Percentiles rank a stretch among this genome's conserved stretches.
Evolutionary conservation across 1,140 invertebrate species (phyloP).

Genomic region (Armadillidium nasatum): DNA sequence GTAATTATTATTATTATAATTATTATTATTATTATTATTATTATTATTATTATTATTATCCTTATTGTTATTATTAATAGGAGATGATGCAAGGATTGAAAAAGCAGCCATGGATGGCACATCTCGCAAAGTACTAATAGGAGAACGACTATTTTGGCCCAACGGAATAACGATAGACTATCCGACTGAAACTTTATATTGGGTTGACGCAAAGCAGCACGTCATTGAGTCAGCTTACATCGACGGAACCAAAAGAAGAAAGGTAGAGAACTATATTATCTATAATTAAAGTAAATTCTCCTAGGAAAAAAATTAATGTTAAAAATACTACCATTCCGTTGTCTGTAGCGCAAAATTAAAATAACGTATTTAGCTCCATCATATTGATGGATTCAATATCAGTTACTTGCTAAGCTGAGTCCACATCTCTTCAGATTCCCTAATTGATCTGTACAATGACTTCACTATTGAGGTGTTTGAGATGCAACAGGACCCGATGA

Average conservation of each 20-base stretch:
- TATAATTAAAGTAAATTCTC: too few species aligned
- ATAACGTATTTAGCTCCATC: too few species aligned
- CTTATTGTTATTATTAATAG: slow-evolving; percentile 49
- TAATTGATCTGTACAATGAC: too few species aligned
- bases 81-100: slow-evolving; percentile 57
- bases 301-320: too few species aligned
- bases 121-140: slow-evolving; percentile 47
- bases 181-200: slow-evolving; percentile 71
- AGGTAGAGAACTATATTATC: slow-evolving; percentile 51
- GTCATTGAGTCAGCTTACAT: slow-evolving; percentile 79
- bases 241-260: slow-evolving; percentile 72
- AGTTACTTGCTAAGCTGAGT: too few species aligned
- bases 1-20: too few species aligned
- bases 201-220: slow-evolving; percentile 84
- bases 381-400: too few species aligned
- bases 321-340: too few species aligned
- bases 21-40: not conserved
- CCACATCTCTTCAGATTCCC: too few species aligned
- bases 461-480: too few species aligned
- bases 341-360: too few species aligned
- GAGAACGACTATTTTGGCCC: slow-evolving; percentile 59
- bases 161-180: slow-evolving; percentile 84
- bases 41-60: not conserved
- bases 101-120: slow-evolving; percentile 52
- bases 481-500: too few species aligned